Percentiles rank a stretch among this genome's conserved stretches.
Evolutionary conservation across 2,888 invertebrate species (phyloP).

Genomic region (Rapana venosa): DNA sequence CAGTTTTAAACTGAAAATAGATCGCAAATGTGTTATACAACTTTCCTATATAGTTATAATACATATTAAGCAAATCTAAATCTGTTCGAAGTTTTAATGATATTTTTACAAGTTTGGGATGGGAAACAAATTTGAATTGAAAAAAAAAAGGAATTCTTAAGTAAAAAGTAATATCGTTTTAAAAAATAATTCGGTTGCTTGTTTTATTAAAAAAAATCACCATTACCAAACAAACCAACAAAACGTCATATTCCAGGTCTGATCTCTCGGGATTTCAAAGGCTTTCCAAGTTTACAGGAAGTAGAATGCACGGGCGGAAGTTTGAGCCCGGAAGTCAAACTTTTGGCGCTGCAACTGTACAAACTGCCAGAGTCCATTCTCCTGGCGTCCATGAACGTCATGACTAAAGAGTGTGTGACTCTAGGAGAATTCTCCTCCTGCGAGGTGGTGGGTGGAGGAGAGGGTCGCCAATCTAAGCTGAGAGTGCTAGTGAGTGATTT

Average conservation of each 20-base stretch:
- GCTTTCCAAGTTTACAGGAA: constrained; percentile 37
- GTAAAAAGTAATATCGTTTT: too few species aligned
- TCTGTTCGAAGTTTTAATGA: too few species aligned
- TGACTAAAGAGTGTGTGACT: constrained; percentile 33
- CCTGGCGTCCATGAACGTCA: constrained; percentile 19
- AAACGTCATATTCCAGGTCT: constrained; percentile 40
- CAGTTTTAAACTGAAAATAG: too few species aligned
- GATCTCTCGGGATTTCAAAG: constrained; percentile 24
- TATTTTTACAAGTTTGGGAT: too few species aligned
- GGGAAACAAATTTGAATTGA: too few species aligned
- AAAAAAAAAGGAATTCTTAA: too few species aligned
- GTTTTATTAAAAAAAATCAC: too few species aligned
- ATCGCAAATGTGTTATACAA: too few species aligned
- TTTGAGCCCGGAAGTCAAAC: constrained; percentile 26
- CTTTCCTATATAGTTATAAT: too few species aligned
- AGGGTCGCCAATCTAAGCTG: not conserved
- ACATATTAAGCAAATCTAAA: too few species aligned
- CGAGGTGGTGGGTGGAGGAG: not conserved
- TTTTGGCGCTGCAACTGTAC: constrained; percentile 20
- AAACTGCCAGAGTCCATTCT: not conserved
- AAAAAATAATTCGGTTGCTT: too few species aligned
- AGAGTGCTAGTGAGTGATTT: constrained; percentile 28
- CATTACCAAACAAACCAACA: too few species aligned
- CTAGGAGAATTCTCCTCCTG: constrained; percentile 27
- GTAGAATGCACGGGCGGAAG: constrained; percentile 35